Conservation (phyloP, 2,888 invertebrate species). For the Euphydryas editha region DNA sequence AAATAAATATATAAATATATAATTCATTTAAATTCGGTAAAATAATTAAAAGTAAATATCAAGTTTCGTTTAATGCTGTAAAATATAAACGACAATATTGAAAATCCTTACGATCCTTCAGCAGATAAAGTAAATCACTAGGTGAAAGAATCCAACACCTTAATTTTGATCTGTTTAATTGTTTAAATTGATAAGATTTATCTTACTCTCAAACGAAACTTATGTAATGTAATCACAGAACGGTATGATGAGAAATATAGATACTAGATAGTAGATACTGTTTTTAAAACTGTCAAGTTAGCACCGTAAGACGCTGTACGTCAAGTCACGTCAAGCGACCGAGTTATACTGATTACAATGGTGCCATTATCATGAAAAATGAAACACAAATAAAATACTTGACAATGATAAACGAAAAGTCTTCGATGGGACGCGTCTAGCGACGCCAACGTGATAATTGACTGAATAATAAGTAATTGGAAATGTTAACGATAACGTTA, state of each 20-base stretch:
- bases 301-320: constrained; percentile 46
- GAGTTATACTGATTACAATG: constrained; percentile 62
- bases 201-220: constrained; percentile 26
- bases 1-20: neutral
- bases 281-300: neutral
- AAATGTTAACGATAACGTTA: neutral
- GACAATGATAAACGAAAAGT: constrained; percentile 45
- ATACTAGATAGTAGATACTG: too few species aligned
- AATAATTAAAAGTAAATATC: neutral
- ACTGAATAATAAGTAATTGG: constrained; percentile 29
- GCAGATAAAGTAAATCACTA: constrained; percentile 12
- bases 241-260: neutral
- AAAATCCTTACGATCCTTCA: constrained; percentile 26
- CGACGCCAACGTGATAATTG: constrained; percentile 46
- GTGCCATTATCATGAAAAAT: constrained; percentile 65
- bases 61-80: neutral
- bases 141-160: constrained; percentile 9
- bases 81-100: constrained; percentile 11
- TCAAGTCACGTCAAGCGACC: constrained; percentile 56
- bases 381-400: constrained; percentile 64
- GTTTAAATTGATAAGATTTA: constrained; percentile 12
- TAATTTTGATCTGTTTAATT: constrained; percentile 15
- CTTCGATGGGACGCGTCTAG: constrained; percentile 46
- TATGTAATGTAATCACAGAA: constrained; percentile 15
- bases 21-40: neutral